Percentiles rank a stretch among this genome's conserved stretches.
These are phyloP conservation scores for Psittacula derbiana DNA, from an alignment of 2,797 vertebrate species.

Conservation along the genomic window DNA sequence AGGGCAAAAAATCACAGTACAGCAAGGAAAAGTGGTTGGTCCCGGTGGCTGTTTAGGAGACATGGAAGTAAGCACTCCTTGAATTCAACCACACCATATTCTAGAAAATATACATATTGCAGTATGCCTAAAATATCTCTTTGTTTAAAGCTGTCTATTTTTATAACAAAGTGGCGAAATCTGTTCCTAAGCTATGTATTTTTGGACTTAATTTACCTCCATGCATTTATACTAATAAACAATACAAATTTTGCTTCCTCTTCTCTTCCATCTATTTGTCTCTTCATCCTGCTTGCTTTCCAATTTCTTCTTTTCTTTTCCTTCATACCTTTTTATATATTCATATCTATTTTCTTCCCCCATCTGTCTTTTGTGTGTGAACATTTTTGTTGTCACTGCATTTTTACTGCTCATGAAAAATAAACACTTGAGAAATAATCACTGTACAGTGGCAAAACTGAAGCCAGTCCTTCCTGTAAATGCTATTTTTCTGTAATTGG, in stretches of 20 bases:
- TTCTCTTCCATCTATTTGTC: not conserved
- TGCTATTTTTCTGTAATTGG: conserved; percentile 1
- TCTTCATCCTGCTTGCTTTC: not conserved
- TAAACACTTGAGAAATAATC: conserved; percentile 38
- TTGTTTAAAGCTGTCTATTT: not conserved
- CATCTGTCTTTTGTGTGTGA: not conserved
- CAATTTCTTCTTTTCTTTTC: not conserved
- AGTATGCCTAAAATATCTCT: not conserved
- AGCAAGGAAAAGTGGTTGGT: not conserved
- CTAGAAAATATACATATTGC: not conserved
- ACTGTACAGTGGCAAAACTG: not conserved
- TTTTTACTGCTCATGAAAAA: conserved; percentile 39
- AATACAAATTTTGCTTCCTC: not conserved
- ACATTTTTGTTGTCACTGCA: not conserved
- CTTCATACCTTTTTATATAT: not conserved
- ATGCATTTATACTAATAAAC: not conserved
- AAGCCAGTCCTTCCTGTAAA: conserved; percentile 37
- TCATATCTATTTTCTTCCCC: not conserved
- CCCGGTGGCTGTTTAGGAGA: not conserved
- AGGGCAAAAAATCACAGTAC: not conserved
- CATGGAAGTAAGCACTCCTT: not conserved
- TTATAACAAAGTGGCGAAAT: not conserved
- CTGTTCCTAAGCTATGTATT: not conserved
- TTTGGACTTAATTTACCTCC: not conserved
- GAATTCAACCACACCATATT: not conserved